Percentiles rank a stretch among this genome's conserved stretches.
Evolutionary conservation across 2,113 vertebrate genomes (phyloP).

Genomic region (Dinomys branickii): DNA sequence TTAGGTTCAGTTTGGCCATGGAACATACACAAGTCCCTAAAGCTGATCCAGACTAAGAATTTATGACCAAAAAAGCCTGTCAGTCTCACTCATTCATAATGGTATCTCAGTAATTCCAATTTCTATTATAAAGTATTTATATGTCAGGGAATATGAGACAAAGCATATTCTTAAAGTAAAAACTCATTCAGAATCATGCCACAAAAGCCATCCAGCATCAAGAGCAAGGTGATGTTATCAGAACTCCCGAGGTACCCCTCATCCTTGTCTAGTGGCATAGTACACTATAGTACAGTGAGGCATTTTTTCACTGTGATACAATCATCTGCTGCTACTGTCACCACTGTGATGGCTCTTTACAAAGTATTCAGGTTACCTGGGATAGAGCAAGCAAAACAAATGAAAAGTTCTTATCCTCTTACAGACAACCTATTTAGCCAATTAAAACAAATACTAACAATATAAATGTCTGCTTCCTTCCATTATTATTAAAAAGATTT

Average conservation of each 20-base stretch:
- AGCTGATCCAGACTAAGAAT: background rate
- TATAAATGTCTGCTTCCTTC: conserved; percentile 12
- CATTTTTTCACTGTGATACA: accelerated
- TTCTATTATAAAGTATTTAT: background rate
- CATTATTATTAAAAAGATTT: conserved; percentile 43
- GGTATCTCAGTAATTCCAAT: background rate
- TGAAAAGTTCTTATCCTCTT: background rate
- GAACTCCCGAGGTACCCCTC: background rate
- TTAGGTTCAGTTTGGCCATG: background rate
- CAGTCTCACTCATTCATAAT: accelerated
- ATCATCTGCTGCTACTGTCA: background rate
- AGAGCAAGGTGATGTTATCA: background rate
- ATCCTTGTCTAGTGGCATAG: background rate
- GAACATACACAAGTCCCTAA: background rate
- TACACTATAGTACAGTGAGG: too few relatives aligned
- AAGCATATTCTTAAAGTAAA: background rate
- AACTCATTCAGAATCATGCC: background rate
- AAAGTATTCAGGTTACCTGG: background rate
- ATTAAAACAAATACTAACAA: background rate
- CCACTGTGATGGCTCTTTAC: background rate
- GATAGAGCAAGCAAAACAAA: background rate
- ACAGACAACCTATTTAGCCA: background rate
- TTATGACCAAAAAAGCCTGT: background rate
- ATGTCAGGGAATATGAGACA: background rate
- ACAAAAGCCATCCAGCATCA: background rate